phyloP scores from a whole-genome alignment of 2,888 invertebrate genomes.

The Thumatha senex region DNA sequence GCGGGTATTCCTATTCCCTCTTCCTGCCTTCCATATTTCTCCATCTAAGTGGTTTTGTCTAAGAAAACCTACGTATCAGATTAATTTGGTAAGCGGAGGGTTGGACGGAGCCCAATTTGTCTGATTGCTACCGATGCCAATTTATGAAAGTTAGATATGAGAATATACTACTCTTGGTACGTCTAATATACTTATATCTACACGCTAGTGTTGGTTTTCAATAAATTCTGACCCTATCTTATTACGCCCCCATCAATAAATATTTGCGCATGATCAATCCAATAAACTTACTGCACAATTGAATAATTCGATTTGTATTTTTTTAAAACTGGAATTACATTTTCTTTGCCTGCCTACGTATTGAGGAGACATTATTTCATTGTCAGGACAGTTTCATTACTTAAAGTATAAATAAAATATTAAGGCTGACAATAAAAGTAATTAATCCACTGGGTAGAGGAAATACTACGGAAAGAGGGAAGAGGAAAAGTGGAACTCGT shows the following conservation, averaged over 20 bases:
- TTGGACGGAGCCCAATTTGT: constrained; percentile 82
- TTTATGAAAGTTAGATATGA: constrained; percentile 69
- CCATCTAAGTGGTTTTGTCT: constrained; percentile 70
- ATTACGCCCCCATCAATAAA: constrained; percentile 78
- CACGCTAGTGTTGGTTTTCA: constrained; percentile 66
- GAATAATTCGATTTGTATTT: constrained; percentile 47
- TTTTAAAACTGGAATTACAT: constrained; percentile 10
- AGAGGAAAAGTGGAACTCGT: constrained; percentile 38
- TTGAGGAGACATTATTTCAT: constrained; percentile 1
- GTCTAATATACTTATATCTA: constrained; percentile 42
- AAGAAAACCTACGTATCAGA: constrained; percentile 80
- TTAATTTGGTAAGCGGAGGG: constrained; percentile 78
- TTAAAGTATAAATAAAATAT: constrained; percentile 28
- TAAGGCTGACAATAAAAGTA: constrained; percentile 27
- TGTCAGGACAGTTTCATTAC: constrained; percentile 15
- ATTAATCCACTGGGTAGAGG: constrained; percentile 33
- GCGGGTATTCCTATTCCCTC: constrained; percentile 40
- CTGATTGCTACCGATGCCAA: constrained; percentile 81
- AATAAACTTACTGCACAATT: constrained; percentile 69
- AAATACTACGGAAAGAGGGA: constrained; percentile 25
- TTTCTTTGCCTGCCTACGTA: constrained; percentile 7
- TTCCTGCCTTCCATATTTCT: constrained; percentile 54
- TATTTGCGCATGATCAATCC: constrained; percentile 82
- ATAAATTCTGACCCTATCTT: constrained; percentile 81
- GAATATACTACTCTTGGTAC: no score